These are phyloP conservation scores for Notothenia rossii DNA, from an alignment of 2,113 vertebrate genomes.

Conservation along the genomic window DNA sequence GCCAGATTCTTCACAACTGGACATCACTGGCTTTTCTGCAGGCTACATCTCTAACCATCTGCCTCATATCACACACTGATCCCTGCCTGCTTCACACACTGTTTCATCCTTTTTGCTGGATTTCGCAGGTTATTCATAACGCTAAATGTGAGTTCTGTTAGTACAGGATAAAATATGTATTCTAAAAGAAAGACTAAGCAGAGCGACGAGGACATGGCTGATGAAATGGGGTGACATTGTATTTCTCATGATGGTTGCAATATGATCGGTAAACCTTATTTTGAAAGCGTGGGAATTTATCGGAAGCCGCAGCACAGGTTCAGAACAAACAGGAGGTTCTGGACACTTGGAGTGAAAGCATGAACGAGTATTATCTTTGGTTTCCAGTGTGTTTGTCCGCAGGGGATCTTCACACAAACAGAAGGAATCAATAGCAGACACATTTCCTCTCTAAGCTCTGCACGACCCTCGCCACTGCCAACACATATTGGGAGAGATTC, in stretches of 20 bases:
- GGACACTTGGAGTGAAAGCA: not conserved
- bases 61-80: not conserved
- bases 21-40: not conserved
- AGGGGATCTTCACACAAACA: conserved; percentile 43
- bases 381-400: conserved; percentile 18
- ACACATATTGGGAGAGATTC: not conserved
- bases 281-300: not conserved
- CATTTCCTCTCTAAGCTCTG: conserved; percentile 41
- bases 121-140: not conserved
- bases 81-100: not conserved
- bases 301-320: too few species aligned
- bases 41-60: not conserved
- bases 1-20: not conserved
- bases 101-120: not conserved
- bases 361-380: not conserved
- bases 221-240: not conserved
- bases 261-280: not conserved
- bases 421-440: conserved; percentile 55
- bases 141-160: not conserved
- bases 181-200: not conserved
- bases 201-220: not conserved
- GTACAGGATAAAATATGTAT: not conserved
- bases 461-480: not conserved
- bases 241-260: not conserved
- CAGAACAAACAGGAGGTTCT: not conserved